Percentiles rank a stretch among this genome's conserved stretches.
Conservation (phyloP, 2,888 invertebrate species). For the Cryptus armator region DNA sequence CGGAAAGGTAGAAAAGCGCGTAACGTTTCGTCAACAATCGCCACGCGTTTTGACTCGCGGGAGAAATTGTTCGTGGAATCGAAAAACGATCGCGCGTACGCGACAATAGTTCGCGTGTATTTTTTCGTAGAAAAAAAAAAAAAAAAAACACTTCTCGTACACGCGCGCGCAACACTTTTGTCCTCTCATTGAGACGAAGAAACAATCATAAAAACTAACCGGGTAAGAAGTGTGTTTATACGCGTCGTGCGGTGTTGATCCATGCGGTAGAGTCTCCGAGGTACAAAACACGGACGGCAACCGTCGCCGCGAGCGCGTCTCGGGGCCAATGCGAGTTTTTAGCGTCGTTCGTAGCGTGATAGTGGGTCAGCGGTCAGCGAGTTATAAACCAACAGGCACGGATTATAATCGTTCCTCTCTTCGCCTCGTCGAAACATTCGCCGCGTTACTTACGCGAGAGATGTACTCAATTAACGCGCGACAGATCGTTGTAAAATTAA, state of each 20-base stretch:
- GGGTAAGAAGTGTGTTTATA: background rate
- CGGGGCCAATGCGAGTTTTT: conserved; percentile 62
- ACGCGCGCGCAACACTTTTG: too few relatives aligned
- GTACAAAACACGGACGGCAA: conserved; percentile 15
- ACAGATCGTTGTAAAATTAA: conserved; percentile 17
- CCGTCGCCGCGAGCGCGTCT: conserved; percentile 33
- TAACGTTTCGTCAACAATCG: background rate
- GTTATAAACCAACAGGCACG: conserved; percentile 67
- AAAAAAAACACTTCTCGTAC: background rate
- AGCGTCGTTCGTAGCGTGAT: conserved; percentile 65
- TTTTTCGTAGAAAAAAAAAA: background rate
- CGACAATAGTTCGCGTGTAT: conserved; percentile 12
- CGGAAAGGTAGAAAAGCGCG: background rate
- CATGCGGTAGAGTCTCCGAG: conserved; percentile 9
- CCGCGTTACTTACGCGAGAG: conserved; percentile 4
- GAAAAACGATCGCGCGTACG: background rate
- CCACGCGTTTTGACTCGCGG: background rate
- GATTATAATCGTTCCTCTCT: conserved; percentile 55
- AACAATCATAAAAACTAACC: background rate
- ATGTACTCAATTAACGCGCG: conserved; percentile 23
- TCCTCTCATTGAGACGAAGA: background rate
- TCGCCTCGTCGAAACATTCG: conserved; percentile 51
- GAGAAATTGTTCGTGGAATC: background rate
- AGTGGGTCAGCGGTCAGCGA: conserved; percentile 73
- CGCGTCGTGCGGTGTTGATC: conserved; percentile 7